These are phyloP conservation scores for Saturnia japonica DNA, from an alignment of 2,888 invertebrate genomes.

Conservation along the genomic window DNA sequence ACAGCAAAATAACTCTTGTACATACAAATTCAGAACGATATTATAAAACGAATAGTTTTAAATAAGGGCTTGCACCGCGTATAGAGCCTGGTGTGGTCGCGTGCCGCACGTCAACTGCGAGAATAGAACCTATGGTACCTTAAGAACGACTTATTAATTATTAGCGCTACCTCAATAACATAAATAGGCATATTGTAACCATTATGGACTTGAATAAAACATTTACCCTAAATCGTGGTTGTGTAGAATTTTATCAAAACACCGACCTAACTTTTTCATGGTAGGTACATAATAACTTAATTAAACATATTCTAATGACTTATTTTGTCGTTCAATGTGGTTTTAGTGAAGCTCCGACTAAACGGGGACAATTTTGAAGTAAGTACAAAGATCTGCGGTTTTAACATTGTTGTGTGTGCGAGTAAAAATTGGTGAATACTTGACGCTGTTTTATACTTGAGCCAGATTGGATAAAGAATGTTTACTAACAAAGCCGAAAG, in stretches of 20 bases:
- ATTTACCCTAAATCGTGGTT: neutral
- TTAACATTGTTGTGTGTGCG: too few species aligned
- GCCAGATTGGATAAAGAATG: too few species aligned
- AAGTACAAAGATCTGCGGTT: neutral
- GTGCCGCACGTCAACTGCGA: slow-evolving; percentile 55
- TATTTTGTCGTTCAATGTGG: neutral
- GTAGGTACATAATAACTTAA: slow-evolving; percentile 5
- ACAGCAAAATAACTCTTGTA: neutral
- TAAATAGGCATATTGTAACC: slow-evolving; percentile 26
- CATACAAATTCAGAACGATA: slow-evolving; percentile 2
- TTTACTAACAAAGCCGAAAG: too few species aligned
- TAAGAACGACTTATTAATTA: slow-evolving; percentile 33
- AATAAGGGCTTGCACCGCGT: slow-evolving; percentile 22
- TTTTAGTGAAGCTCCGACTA: neutral
- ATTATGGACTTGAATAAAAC: slow-evolving; percentile 25
- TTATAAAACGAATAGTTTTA: slow-evolving; percentile 18
- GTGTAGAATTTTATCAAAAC: neutral
- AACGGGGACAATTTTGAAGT: neutral
- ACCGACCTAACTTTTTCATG: neutral
- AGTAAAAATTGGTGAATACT: neutral
- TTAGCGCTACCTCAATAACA: slow-evolving; percentile 22
- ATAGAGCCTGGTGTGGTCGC: slow-evolving; percentile 42
- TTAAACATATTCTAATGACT: neutral
- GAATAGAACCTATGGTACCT: slow-evolving; percentile 44
- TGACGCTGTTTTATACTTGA: neutral